Evolutionary conservation across 2,888 invertebrate genomes (phyloP), one percentile per base, ranked within the genome.

Genomic region (Chironomus riparius): DNA sequence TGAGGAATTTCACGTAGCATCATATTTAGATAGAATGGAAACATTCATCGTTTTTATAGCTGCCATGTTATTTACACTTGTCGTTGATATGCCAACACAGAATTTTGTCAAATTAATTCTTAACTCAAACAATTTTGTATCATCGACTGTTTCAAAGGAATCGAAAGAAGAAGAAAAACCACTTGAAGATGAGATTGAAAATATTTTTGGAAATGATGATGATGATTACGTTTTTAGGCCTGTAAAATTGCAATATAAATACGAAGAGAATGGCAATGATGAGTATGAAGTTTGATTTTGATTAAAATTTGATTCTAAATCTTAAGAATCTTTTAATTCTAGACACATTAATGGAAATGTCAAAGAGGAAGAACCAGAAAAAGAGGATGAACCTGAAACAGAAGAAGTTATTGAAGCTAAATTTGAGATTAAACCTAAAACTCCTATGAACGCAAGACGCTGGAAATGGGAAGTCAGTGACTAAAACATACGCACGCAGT

Each of bases 71-170:
- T 79, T 90, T 77, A 89, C 90, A 0, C 80, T 91, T 74, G 84
- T 90, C 50, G 87, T 91, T 77, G 88, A 91, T 79, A 86, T 88
- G 78, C 91, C 91, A 3, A 87, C 90, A 84, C 90, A 90, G 80
- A 85, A 85, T 79, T 81, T 87, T 5, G 86, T 86, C 78, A 72
- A 85, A 80, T 70, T 82, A 86, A 47, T 78, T 84, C 70, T 70
- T n/a, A 68, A n/a, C 15, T 21, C 18, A 82, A 83, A 73, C 70
- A 76, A 10, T 73, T 77, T 68, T 38, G 38, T 10, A 38, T 38
- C 38, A 10, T 78, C 76, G 47, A 22, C 78, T 61, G 77, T 78
- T 38, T 69, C 76, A 4, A 73, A 24, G 47, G 3, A 69, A 68
- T 68, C 70, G 76, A 24, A 65, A 10, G 38, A 38, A 10, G 38